Conservation (phyloP, 1,140 invertebrate genomes). For the Phthorimaea operculella region DNA sequence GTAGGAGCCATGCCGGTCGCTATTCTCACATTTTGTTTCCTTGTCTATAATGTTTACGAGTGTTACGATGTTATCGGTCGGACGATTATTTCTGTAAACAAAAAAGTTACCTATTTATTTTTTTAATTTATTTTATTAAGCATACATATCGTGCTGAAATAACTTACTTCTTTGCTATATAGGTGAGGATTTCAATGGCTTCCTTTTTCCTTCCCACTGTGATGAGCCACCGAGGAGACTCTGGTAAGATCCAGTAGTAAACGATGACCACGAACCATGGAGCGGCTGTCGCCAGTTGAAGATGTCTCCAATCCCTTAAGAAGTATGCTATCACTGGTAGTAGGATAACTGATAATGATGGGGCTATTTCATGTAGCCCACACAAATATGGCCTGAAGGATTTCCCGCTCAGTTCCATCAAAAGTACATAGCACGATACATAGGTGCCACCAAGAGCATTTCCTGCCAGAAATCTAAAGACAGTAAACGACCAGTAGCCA, state of each 20-base stretch:
- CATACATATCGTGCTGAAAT: neutral
- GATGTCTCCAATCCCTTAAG: slow-evolving; percentile 72
- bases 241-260: slow-evolving; percentile 48
- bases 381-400: slow-evolving; percentile 46
- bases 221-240: slow-evolving; percentile 57
- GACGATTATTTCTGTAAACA: slow-evolving; percentile 62
- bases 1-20: slow-evolving; percentile 35
- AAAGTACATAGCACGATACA: slow-evolving; percentile 69
- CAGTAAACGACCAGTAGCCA: slow-evolving; percentile 71
- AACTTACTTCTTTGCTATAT: slow-evolving; percentile 50
- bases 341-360: slow-evolving; percentile 64
- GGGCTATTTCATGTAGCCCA: slow-evolving; percentile 40
- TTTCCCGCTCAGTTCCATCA: slow-evolving; percentile 62
- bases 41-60: slow-evolving; percentile 37
- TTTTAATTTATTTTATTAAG: no score
- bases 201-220: slow-evolving; percentile 45
- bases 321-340: slow-evolving; percentile 73
- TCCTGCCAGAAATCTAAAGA: slow-evolving; percentile 70
- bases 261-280: slow-evolving; percentile 51
- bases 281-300: slow-evolving; percentile 73
- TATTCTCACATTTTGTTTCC: slow-evolving; percentile 20
- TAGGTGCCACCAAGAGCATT: slow-evolving; percentile 70
- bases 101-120: neutral
- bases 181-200: slow-evolving; percentile 36
- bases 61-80: slow-evolving; percentile 62